Conservation (phyloP, 2,113 vertebrate genomes). For the Thunnus maccoyii region DNA sequence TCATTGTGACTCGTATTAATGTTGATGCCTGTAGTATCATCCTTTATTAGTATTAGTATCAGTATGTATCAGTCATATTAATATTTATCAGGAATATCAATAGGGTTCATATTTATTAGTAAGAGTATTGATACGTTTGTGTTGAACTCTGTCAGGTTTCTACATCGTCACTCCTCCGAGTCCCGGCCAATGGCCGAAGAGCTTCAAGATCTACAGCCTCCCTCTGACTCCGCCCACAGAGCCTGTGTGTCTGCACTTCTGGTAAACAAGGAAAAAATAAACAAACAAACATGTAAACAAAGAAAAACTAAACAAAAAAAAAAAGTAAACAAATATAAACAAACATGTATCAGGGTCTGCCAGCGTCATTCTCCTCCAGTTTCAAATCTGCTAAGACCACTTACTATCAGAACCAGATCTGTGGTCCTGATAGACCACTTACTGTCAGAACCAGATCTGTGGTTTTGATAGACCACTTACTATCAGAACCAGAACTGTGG, state of each 20-base stretch:
- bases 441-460: too few species aligned
- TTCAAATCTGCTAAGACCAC: too few species aligned
- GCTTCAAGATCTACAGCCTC: conserved; percentile 88
- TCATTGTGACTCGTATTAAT: too few species aligned
- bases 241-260: conserved; percentile 90
- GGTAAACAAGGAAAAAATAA: conserved; percentile 80
- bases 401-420: too few species aligned
- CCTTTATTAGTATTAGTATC: too few species aligned
- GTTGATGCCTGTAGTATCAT: neutral
- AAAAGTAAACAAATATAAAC: neutral
- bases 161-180: conserved; percentile 89
- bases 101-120: too few species aligned
- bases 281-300: neutral
- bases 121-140: neutral
- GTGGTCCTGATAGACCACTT: too few species aligned
- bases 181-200: conserved; percentile 68
- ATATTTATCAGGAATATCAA: too few species aligned
- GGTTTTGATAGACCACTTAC: too few species aligned
- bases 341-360: neutral
- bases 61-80: too few species aligned
- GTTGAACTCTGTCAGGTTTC: conserved; percentile 84
- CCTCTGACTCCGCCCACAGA: conserved; percentile 76
- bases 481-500: too few species aligned
- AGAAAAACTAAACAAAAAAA: neutral
- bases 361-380: too few species aligned